These are phyloP conservation scores for Calliphora vomitoria DNA, from an alignment of 2,888 invertebrate species.

Conservation along the genomic window DNA sequence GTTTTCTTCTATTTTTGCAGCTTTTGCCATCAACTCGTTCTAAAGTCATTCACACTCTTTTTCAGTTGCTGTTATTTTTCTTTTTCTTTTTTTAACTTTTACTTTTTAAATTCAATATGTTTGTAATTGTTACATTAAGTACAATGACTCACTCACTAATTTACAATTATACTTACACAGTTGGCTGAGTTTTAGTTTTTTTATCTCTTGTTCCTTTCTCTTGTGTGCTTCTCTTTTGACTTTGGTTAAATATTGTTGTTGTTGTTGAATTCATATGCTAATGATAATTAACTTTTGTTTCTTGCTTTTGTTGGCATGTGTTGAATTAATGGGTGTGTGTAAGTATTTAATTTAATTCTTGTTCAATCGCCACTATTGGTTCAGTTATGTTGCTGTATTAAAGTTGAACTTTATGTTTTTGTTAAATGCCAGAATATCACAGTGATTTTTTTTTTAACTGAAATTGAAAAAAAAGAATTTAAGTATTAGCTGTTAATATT, in stretches of 20 bases:
- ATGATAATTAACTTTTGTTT: slow-evolving; percentile 32
- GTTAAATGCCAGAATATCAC: slow-evolving; percentile 55
- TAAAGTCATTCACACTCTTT: slow-evolving; percentile 43
- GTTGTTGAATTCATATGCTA: slow-evolving; percentile 16
- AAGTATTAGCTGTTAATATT: not conserved
- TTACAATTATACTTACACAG: slow-evolving; percentile 44
- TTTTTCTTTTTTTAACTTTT: not conserved
- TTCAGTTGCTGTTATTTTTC: not conserved
- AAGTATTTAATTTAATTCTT: not conserved
- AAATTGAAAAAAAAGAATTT: not conserved
- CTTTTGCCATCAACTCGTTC: slow-evolving; percentile 23
- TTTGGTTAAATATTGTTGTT: slow-evolving; percentile 7
- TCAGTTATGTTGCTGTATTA: not conserved
- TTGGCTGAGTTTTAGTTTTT: not conserved
- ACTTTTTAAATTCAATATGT: slow-evolving; percentile 4
- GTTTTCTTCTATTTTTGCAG: not conserved
- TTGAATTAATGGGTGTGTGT: not conserved
- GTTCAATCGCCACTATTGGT: not conserved
- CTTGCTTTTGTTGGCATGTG: not conserved
- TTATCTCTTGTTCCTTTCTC: slow-evolving; percentile 3
- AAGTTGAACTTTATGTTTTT: slow-evolving; percentile 1
- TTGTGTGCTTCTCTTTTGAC: not conserved
- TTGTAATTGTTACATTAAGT: slow-evolving; percentile 29
- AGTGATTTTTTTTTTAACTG: slow-evolving; percentile 26
- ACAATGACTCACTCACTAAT: slow-evolving; percentile 9